phyloP scores from a whole-genome alignment of 2,797 vertebrate genomes.

The Helicolenus hilgendorfi region DNA sequence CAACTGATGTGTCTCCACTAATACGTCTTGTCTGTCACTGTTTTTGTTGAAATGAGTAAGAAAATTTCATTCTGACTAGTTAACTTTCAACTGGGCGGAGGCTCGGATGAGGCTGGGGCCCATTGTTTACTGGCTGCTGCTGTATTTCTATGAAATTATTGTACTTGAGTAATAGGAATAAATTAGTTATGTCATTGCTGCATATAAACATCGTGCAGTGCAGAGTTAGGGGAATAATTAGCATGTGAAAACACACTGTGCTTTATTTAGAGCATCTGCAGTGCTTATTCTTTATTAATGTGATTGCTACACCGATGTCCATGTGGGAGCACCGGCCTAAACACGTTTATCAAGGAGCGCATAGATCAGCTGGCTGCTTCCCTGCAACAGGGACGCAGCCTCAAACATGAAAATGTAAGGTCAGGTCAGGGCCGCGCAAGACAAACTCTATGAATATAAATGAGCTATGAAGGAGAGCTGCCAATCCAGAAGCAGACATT shows the following conservation, averaged over 20 bases:
- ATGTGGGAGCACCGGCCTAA: not conserved
- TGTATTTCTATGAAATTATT: slow-evolving; percentile 10
- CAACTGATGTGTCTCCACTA: not conserved
- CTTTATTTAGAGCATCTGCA: slow-evolving; percentile 46
- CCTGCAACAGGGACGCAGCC: slow-evolving; percentile 34
- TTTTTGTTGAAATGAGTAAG: not conserved
- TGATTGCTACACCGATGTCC: slow-evolving; percentile 15
- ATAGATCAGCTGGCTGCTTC: slow-evolving; percentile 34
- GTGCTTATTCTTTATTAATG: slow-evolving; percentile 50
- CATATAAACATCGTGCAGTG: not conserved
- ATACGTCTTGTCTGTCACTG: not conserved
- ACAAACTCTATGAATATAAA: slow-evolving; percentile 71
- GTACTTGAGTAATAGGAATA: not conserved
- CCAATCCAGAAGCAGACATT: slow-evolving; percentile 44
- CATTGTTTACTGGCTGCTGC: not conserved
- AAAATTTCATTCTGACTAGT: not conserved
- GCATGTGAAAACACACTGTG: not conserved
- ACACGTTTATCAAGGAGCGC: slow-evolving; percentile 36
- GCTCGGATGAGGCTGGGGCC: not conserved
- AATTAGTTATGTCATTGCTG: not conserved
- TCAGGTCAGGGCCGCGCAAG: slow-evolving; percentile 41
- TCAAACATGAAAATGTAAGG: slow-evolving; percentile 52
- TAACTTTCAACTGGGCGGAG: not conserved
- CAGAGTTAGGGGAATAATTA: slow-evolving; percentile 22
- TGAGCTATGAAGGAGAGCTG: slow-evolving; percentile 54